A percentile compares a stretch with the other conserved stretches of the same genome.
Evolutionary conservation across 2,888 invertebrate species (phyloP).

Genomic region (Lasioglossum vierecki): DNA sequence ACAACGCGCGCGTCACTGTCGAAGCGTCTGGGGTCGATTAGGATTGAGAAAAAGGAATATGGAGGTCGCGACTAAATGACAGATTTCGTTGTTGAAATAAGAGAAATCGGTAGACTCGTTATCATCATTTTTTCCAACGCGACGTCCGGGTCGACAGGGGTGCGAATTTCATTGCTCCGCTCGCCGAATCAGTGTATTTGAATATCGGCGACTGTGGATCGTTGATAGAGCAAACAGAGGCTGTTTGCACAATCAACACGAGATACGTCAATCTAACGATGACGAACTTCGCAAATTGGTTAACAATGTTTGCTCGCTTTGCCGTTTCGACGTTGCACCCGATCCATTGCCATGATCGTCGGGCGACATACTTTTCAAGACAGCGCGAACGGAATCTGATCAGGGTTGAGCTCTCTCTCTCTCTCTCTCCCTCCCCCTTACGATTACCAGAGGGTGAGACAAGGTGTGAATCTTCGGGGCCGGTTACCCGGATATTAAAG

Average conservation of each 20-base stretch:
- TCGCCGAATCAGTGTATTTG: neutral
- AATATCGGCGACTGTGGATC: slow-evolving; percentile 1
- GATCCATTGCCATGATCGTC: neutral
- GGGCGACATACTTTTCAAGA: neutral
- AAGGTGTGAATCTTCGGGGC: neutral
- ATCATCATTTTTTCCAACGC: neutral
- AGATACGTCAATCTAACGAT: slow-evolving; percentile 10
- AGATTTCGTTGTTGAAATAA: neutral
- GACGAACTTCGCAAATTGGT: slow-evolving; percentile 15
- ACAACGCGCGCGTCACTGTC: neutral
- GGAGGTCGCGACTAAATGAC: neutral
- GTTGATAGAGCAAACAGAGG: neutral
- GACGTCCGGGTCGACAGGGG: neutral
- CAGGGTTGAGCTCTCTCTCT: neutral
- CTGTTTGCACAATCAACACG: slow-evolving; percentile 1
- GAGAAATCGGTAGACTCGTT: neutral
- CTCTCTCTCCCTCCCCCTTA: neutral
- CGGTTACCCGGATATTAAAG: slow-evolving; percentile 13
- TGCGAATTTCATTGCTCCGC: neutral
- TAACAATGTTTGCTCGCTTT: slow-evolving; percentile 4
- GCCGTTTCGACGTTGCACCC: neutral
- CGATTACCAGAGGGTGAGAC: neutral
- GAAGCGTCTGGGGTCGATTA: neutral
- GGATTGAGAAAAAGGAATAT: neutral
- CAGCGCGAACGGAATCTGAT: neutral